Evolutionary conservation across 35 echinoderm and acorn worm genomes (phyloP), one percentile per base, ranked within the genome.

Genomic region (Holothuria glaberrima): DNA sequence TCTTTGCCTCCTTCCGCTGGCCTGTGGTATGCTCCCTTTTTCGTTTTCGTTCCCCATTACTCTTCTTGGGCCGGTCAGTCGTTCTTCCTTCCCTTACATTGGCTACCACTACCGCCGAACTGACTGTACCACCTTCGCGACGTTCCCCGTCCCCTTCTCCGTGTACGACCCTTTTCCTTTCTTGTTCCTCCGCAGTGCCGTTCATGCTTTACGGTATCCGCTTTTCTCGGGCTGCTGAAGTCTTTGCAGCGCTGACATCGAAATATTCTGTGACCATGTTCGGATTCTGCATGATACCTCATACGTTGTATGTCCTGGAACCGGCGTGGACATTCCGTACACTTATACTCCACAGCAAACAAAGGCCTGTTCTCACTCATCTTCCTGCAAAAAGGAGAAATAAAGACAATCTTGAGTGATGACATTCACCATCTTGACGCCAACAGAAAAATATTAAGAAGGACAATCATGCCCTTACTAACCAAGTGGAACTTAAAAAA

Each of bases 251-350:
- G 3, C 12, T 48, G 34, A 3, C 38, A 77, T 25, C 32, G 5
- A 12, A 77, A 77, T 35, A 77, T 45, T 33, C 20, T 77, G 35
- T 46, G 18, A 5, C 32, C 73, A 77, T 77, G 73, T 25, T 77
- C 73, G 10, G 0, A 21, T 13, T 75, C 71, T 5, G 71, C 71
- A 38, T 75, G 71, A 30, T 75, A 12, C 26, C 71, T 30, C 20
- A 75, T 6, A 21, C 22, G 3, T 21, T 75, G 71, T 36, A 41
- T 10, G 71, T 75, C 71, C 3, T 32, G 36, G 41, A 77, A 77
- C 32, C 73, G 41, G 0, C 73, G 38, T 5, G 33, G 9, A 6
- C 73, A 77, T 38, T 75, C 71, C 1, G 30, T 12, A 36, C 71
- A 75, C 71, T 34, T 75, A 36, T 75, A 75, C 32, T 41, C 32